Evolutionary conservation across 2,888 invertebrate genomes (phyloP).

Genomic region (Sipha maydis): DNA sequence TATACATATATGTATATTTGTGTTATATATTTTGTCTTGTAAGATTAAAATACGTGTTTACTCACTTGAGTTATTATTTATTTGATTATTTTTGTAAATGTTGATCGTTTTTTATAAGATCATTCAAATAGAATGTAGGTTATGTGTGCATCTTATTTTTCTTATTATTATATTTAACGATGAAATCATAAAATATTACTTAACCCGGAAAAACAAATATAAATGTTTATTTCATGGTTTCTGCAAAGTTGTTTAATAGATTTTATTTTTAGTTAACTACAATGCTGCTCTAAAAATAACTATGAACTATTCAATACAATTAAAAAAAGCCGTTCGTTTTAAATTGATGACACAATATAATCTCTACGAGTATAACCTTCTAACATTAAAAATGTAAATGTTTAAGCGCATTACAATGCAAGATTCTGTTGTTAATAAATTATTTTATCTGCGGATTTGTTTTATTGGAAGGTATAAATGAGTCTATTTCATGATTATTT

Average conservation of each 20-base stretch:
- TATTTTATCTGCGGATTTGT: not conserved
- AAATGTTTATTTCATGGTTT: not conserved
- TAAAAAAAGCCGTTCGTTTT: slow-evolving; percentile 7
- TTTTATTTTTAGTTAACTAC: slow-evolving; percentile 12
- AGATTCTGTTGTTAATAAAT: not conserved
- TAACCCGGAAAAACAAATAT: too few relatives aligned
- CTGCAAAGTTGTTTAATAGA: not conserved
- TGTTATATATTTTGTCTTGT: too few relatives aligned
- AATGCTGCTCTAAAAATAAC: not conserved
- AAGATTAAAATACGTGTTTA: too few relatives aligned
- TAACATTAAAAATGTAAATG: not conserved
- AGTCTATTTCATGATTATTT: not conserved
- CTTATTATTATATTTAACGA: not conserved
- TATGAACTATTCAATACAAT: slow-evolving; percentile 24
- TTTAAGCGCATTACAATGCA: not conserved
- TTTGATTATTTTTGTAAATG: too few relatives aligned
- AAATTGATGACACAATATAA: not conserved
- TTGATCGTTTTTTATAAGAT: too few relatives aligned
- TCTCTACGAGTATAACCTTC: not conserved
- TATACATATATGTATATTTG: not conserved
- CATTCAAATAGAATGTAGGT: too few relatives aligned
- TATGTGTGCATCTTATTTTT: not conserved
- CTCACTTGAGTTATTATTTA: too few relatives aligned
- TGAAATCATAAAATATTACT: too few relatives aligned
- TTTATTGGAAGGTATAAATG: not conserved